Evolutionary conservation across 2,797 vertebrate species (phyloP).

Genomic region (Poeciliopsis infans): DNA sequence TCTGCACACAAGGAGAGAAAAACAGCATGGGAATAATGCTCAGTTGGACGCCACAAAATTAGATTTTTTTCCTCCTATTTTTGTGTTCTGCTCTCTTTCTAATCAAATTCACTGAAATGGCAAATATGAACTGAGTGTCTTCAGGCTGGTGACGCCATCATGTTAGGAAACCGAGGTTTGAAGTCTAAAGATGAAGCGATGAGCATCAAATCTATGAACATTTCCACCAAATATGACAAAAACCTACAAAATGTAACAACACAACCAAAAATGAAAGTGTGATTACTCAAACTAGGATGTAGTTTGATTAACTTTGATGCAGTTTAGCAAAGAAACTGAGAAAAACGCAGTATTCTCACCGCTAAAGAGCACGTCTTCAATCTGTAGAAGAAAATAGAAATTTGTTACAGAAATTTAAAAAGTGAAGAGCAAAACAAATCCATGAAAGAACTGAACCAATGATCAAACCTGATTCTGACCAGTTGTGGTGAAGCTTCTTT

Average conservation of each 20-base stretch:
- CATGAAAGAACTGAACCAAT: neutral
- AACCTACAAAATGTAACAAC: neutral
- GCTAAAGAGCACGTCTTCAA: neutral
- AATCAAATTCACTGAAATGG: slow-evolving; percentile 14
- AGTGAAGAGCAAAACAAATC: neutral
- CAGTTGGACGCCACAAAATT: slow-evolving; percentile 22
- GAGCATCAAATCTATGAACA: neutral
- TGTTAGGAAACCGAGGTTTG: neutral
- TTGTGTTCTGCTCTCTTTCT: slow-evolving; percentile 17
- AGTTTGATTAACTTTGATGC: neutral
- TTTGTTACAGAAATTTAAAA: neutral
- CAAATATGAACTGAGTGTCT: slow-evolving; percentile 17
- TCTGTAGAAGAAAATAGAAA: neutral
- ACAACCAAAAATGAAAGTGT: neutral
- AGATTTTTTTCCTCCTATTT: neutral
- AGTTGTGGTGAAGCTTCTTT: neutral
- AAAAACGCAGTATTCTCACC: neutral
- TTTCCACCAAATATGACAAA: neutral
- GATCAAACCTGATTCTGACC: neutral
- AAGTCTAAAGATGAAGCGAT: neutral
- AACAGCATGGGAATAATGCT: slow-evolving; percentile 13
- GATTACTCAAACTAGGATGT: neutral
- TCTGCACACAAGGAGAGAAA: neutral
- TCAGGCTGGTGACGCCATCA: slow-evolving; percentile 10
- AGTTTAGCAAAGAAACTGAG: neutral